These are phyloP conservation scores for Mallotus villosus DNA, from an alignment of 2,797 vertebrate genomes.

Conservation along the genomic window DNA sequence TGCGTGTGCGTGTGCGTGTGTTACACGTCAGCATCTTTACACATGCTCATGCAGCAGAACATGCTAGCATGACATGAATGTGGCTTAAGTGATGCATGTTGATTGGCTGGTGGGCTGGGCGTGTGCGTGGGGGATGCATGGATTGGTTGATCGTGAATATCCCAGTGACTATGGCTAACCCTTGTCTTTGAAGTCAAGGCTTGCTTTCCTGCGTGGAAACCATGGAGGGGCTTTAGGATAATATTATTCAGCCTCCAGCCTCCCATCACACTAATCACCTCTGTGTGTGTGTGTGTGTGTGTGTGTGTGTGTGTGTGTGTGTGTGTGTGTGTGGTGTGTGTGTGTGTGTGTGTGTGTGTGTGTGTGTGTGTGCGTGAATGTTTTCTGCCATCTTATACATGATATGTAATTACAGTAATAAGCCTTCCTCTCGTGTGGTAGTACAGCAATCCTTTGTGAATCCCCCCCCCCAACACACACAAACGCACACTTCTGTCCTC, in stretches of 20 bases:
- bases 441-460: background rate
- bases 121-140: background rate
- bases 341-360: background rate
- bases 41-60: constrained; percentile 28
- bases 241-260: background rate
- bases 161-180: background rate
- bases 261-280: constrained; percentile 7
- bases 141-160: constrained; percentile 17
- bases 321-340: constrained; percentile 1
- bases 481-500: background rate
- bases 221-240: constrained; percentile 6
- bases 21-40: constrained; percentile 44
- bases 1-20: constrained; percentile 22
- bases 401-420: constrained; percentile 1
- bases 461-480: background rate
- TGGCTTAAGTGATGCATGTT: constrained; percentile 18
- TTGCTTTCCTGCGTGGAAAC: constrained; percentile 6
- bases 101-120: background rate
- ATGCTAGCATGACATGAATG: constrained; percentile 13
- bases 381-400: background rate
- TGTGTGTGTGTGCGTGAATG: background rate
- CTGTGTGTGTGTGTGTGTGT: constrained; percentile 6
- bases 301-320: background rate
- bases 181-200: constrained; percentile 15
- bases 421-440: background rate